A percentile compares a stretch with the other conserved stretches of the same genome.
These are phyloP conservation scores for Ia io DNA, from an alignment of 2,113 vertebrate species.

Conservation along the genomic window DNA sequence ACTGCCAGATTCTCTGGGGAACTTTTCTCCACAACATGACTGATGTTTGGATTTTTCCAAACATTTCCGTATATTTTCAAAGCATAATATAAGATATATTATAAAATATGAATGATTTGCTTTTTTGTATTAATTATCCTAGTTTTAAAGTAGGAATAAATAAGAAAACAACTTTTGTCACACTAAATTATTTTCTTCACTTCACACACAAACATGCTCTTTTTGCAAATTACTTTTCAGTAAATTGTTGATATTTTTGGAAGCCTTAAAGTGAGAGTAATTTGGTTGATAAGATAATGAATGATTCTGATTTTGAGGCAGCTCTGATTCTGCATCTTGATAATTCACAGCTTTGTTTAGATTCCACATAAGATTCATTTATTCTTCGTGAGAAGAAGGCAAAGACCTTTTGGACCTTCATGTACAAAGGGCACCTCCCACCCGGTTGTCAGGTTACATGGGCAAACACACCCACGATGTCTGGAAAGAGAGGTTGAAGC, in stretches of 20 bases:
- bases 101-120: neutral
- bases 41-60: slow-evolving; percentile 8
- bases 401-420: neutral
- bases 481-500: neutral
- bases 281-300: neutral
- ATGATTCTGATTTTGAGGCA: neutral
- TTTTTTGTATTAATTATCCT: neutral
- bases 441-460: accelerated
- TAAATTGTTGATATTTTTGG: slow-evolving; percentile 9
- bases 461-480: neutral
- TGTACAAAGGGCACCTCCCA: neutral
- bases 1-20: neutral
- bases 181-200: neutral
- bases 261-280: neutral
- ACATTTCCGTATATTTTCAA: neutral
- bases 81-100: neutral
- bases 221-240: neutral
- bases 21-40: neutral
- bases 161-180: neutral
- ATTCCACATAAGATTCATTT: neutral
- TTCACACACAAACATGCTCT: neutral
- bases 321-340: neutral
- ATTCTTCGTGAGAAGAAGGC: neutral
- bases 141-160: neutral
- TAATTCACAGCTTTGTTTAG: neutral